Evolutionary conservation across 2,888 invertebrate genomes (phyloP).

Genomic region (Aphodius granarius): DNA sequence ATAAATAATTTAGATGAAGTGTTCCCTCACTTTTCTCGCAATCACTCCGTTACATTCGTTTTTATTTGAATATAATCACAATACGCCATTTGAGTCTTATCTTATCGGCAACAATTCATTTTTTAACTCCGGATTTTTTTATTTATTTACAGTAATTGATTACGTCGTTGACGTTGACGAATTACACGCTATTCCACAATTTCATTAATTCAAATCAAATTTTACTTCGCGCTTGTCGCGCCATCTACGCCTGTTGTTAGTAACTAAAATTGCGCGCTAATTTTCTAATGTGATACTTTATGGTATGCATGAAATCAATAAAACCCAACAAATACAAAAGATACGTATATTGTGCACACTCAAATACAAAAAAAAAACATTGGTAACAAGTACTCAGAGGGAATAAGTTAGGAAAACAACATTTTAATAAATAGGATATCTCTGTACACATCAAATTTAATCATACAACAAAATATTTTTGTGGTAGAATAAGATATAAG

Average conservation of each 20-base stretch:
- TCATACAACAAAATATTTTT: constrained; percentile 92
- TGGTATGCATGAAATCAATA: background rate
- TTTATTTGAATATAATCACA: background rate
- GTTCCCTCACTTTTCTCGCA: background rate
- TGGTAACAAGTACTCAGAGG: background rate
- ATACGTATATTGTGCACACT: background rate
- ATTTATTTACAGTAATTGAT: background rate
- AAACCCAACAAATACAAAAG: background rate
- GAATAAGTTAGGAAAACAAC: background rate
- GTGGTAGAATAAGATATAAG: constrained; percentile 96
- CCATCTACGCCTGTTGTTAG: too few species aligned
- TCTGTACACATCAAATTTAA: constrained; percentile 34
- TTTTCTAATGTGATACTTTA: too few species aligned
- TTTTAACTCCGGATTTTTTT: background rate
- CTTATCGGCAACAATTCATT: background rate
- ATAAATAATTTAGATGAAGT: background rate
- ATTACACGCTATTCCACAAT: background rate
- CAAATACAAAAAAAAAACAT: background rate
- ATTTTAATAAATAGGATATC: background rate
- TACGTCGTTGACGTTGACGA: background rate
- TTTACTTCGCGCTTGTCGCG: too few species aligned
- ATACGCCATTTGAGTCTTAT: background rate
- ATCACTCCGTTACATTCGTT: background rate
- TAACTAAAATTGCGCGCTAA: too few species aligned
- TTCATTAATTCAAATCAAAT: too few species aligned